phyloP scores from a whole-genome alignment of 2,888 invertebrate genomes.

The Callinectes sapidus region DNA sequence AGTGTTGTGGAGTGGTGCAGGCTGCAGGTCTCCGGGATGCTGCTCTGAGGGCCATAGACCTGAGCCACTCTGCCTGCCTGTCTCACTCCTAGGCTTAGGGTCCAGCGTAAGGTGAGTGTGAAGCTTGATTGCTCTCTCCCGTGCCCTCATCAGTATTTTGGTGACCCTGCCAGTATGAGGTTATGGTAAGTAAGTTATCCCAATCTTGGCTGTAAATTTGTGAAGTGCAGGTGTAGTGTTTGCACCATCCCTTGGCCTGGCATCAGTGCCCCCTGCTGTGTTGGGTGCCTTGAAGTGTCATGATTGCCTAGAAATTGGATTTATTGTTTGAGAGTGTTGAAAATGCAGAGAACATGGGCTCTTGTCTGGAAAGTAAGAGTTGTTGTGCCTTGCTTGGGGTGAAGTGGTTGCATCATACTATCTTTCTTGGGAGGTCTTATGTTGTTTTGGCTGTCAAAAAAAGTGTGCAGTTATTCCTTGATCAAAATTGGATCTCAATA shows the following conservation, averaged over 20 bases:
- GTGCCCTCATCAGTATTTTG: neutral
- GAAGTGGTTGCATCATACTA: neutral
- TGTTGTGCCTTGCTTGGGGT: neutral
- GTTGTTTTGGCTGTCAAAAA: too few species aligned
- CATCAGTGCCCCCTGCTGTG: neutral
- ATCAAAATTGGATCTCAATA: too few species aligned
- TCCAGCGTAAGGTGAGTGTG: neutral
- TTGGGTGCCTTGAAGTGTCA: neutral
- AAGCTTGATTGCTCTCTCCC: neutral
- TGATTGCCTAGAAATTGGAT: neutral
- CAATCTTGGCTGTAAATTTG: neutral
- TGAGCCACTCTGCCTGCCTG: neutral
- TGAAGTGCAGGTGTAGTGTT: neutral
- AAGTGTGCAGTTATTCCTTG: neutral
- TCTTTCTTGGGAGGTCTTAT: too few species aligned
- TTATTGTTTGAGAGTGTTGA: neutral
- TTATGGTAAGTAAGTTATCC: neutral
- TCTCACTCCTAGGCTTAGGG: neutral
- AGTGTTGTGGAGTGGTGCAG: neutral
- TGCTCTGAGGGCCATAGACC: neutral
- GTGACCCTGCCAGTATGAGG: neutral
- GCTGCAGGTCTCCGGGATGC: neutral
- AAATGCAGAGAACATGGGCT: neutral
- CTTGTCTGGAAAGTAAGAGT: neutral
- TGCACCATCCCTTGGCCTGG: neutral